Evolutionary conservation across 2,888 invertebrate genomes (phyloP), one percentile per base, ranked within the genome.

Genomic region (Colletes collaris): DNA sequence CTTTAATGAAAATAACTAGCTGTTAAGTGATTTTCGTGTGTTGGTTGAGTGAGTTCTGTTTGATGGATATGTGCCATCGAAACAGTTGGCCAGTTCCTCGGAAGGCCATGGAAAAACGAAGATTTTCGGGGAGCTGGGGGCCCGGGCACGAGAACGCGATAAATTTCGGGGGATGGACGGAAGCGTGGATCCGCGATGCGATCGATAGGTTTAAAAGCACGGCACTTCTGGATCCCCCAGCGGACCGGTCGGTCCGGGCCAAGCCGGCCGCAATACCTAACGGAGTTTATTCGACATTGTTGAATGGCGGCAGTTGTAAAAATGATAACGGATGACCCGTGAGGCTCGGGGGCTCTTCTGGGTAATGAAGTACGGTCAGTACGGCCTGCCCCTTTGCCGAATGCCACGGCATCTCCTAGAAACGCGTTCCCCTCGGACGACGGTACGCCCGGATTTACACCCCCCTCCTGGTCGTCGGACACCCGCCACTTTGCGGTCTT

Each of bases 251-350:
- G 44, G 44, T 53, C 50, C 19, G 44, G 60, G 46, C 60, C 27
- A 13, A 19, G 59, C 60, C 79, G 46, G 75, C 82, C 88, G 90
- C 91, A 92, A 92, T 92, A 92, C 92, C 92, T 92, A 92, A 91
- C 91, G 92, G 92, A 92, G 90, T 93, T 92, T 92, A 92, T 93
- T 92, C 92, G 93, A 92, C 93, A 92, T 92, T 93, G 93, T 92
- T 93, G 91, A 91, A 93, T 93, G 92, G 92, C 91, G 92, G 92
- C 91, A 92, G 93, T 91, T 92, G 92, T 93, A 93, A 93, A 93
- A 93, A 93, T 93, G 92, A 93, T 93, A 93, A 93, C 92, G 92
- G 90, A 93, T 92, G 92, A 92, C 90, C 92, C 87, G 88, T 86
- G 91, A 90, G 91, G 89, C 89, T 79, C 87, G 84, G 87, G 88